Evolutionary conservation across 2,113 vertebrate genomes (phyloP).

Genomic region (Seriola quinqueradiata): DNA sequence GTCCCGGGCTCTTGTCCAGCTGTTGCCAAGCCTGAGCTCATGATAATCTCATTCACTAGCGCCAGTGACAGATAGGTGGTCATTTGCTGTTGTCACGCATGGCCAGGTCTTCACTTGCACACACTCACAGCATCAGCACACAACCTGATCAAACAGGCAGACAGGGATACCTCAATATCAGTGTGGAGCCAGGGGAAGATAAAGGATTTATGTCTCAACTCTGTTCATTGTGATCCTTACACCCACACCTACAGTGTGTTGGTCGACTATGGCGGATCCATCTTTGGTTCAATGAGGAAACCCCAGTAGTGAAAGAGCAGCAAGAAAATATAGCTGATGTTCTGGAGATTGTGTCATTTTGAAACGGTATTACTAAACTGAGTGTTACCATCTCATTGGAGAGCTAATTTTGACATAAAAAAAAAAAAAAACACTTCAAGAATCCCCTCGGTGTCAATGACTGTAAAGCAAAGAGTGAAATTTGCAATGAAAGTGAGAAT

Average conservation of each 20-base stretch:
- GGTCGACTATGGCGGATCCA: conserved; percentile 10
- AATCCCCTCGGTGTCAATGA: not conserved
- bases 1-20: conserved; percentile 64
- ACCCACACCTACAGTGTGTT: conserved; percentile 4
- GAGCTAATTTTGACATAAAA: not conserved
- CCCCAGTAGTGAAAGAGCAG: not conserved
- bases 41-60: conserved; percentile 65
- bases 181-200: conserved; percentile 59
- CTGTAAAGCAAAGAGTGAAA: not conserved
- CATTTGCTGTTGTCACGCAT: conserved; percentile 75
- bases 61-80: conserved; percentile 70
- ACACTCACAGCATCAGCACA: conserved; percentile 41
- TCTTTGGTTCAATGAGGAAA: conserved; percentile 19
- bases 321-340: not conserved
- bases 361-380: not conserved
- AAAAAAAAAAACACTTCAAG: not conserved
- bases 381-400: not conserved
- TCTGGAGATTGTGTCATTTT: not conserved
- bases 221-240: conserved; percentile 36
- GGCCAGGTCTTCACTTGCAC: conserved; percentile 51
- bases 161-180: conserved; percentile 59
- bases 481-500: conserved; percentile 14
- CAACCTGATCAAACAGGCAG: conserved; percentile 77
- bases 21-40: conserved; percentile 68
- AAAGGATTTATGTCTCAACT: conserved; percentile 55